These are phyloP conservation scores for Cyrtodaria siliqua DNA, from an alignment of 2,888 invertebrate species.

Conservation along the genomic window DNA sequence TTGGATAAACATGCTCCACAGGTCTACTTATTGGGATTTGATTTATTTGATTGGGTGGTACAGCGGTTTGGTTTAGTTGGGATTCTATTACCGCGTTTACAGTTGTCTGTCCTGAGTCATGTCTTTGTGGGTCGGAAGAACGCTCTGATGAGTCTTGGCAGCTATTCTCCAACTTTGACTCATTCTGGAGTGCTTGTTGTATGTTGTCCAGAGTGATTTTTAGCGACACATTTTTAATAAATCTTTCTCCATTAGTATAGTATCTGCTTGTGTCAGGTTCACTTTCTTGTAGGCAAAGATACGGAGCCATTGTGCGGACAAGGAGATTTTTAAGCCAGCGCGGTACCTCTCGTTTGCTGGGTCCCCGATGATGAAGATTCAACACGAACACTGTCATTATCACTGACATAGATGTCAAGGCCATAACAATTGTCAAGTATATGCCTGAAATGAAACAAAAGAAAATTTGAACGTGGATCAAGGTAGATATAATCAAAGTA, in stretches of 20 bases:
- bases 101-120: not conserved
- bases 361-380: slow-evolving; percentile 88
- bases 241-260: slow-evolving; percentile 65
- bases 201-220: slow-evolving; percentile 85
- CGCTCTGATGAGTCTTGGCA: not conserved
- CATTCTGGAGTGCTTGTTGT: slow-evolving; percentile 84
- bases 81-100: slow-evolving; percentile 9
- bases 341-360: slow-evolving; percentile 86
- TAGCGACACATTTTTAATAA: slow-evolving; percentile 82
- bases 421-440: slow-evolving; percentile 88
- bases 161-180: slow-evolving; percentile 70
- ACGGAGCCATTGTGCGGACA: slow-evolving; percentile 63
- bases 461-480: too few species aligned
- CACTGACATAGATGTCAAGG: slow-evolving; percentile 88
- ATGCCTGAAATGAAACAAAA: slow-evolving; percentile 86
- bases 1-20: slow-evolving; percentile 28
- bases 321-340: slow-evolving; percentile 85
- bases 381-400: slow-evolving; percentile 88
- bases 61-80: not conserved
- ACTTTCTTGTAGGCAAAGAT: slow-evolving; percentile 60
- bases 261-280: slow-evolving; percentile 23
- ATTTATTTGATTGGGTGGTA: too few species aligned
- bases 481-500: too few species aligned
- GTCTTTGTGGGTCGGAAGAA: too few species aligned
- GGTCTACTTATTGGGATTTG: not conserved